Evolutionary conservation across 2,797 vertebrate genomes (phyloP).

Genomic region (Decapterus maruadsi): DNA sequence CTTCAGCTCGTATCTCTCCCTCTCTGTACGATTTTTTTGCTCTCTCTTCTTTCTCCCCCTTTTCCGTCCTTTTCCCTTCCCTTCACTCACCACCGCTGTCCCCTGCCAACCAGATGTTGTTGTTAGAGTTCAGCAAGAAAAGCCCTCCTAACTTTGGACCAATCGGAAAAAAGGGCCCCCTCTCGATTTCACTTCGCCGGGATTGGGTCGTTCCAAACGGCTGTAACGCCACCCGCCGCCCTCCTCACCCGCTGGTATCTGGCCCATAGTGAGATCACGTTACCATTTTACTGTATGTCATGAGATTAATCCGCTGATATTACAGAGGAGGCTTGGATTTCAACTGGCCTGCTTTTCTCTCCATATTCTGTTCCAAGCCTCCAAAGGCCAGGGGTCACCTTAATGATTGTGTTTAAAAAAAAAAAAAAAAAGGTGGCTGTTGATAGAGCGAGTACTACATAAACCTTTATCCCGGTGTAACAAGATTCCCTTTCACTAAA

Average conservation of each 20-base stretch:
- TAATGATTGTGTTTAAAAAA: constrained; percentile 45
- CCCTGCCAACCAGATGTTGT: constrained; percentile 80
- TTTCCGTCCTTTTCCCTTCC: constrained; percentile 56
- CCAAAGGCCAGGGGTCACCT: constrained; percentile 65
- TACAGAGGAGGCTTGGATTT: constrained; percentile 68
- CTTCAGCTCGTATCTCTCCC: constrained; percentile 24
- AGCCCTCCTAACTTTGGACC: constrained; percentile 65
- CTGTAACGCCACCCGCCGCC: constrained; percentile 60
- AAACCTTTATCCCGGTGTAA: constrained; percentile 60
- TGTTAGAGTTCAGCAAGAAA: constrained; percentile 64
- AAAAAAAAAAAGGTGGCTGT: constrained; percentile 19
- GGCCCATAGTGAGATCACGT: constrained; percentile 64
- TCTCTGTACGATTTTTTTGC: constrained; percentile 45
- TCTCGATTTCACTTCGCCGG: constrained; percentile 65
- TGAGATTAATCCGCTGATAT: constrained; percentile 75
- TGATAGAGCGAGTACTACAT: constrained; percentile 39
- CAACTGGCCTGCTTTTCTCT: constrained; percentile 55
- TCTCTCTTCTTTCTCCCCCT: constrained; percentile 22
- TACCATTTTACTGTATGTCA: constrained; percentile 72
- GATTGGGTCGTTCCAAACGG: constrained; percentile 59
- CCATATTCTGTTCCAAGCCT: constrained; percentile 27
- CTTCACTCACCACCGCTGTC: constrained; percentile 60
- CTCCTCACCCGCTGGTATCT: constrained; percentile 60
- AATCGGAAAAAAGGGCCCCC: constrained; percentile 55
- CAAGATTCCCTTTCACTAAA: constrained; percentile 60